Evolutionary conservation across 2,797 vertebrate genomes (phyloP).

Genomic region (Diglossa cyanea): DNA sequence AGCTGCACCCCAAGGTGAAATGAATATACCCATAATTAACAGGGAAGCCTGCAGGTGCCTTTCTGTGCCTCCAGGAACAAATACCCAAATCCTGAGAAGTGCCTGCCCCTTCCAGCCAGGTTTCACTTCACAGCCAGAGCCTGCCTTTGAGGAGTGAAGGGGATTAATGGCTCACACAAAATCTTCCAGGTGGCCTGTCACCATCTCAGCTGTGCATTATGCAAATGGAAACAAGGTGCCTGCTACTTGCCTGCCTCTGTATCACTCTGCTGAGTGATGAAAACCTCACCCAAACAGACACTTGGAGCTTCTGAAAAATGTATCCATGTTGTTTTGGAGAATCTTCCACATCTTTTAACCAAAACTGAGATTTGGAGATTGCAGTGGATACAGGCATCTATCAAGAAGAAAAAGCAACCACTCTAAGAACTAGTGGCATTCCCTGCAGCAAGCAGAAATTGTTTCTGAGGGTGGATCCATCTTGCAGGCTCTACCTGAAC

Average conservation of each 20-base stretch:
- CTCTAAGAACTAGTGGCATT: neutral
- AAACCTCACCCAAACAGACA: neutral
- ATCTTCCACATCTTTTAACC: neutral
- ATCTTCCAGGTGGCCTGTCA: neutral
- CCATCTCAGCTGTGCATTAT: neutral
- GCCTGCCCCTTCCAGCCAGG: neutral
- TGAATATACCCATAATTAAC: neutral
- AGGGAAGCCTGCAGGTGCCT: neutral
- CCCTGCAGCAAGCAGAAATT: neutral
- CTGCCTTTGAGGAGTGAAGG: neutral
- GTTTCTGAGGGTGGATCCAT: neutral
- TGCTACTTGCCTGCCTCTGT: neutral
- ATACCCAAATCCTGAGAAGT: neutral
- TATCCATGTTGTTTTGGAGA: neutral
- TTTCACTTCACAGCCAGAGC: neutral
- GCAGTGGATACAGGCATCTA: neutral
- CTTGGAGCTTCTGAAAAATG: neutral
- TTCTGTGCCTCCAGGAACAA: neutral
- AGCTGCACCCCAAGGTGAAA: neutral
- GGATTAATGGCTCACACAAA: neutral
- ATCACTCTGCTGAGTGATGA: neutral
- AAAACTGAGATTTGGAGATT: neutral
- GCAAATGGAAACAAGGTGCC: neutral
- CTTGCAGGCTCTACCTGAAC: neutral
- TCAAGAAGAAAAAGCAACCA: neutral